Conservation (phyloP, 1,140 invertebrate genomes). For the Euwallacea fornicatus region DNA sequence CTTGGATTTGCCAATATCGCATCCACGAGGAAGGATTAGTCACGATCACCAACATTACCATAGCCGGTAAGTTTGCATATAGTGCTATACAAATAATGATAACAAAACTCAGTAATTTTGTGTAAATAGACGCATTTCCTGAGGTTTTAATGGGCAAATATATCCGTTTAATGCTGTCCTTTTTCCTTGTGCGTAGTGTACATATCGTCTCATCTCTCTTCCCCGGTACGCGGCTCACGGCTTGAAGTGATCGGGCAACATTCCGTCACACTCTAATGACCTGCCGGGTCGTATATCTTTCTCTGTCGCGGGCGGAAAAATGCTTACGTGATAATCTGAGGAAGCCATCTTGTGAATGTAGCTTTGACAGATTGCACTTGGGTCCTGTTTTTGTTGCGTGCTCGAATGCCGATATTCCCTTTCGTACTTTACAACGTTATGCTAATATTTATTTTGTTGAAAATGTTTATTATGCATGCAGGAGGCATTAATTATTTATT, state of each 20-base stretch:
- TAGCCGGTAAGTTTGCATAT: conserved; percentile 12
- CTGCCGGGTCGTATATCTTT: conserved; percentile 10
- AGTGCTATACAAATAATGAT: neutral
- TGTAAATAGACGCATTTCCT: neutral
- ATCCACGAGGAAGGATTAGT: conserved; percentile 13
- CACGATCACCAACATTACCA: conserved; percentile 4
- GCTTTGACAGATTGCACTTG: conserved; percentile 33
- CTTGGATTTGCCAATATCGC: conserved; percentile 26
- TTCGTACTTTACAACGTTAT: neutral
- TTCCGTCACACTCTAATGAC: conserved; percentile 20
- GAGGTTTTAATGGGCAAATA: neutral
- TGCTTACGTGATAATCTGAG: conserved; percentile 32
- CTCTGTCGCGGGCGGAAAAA: conserved; percentile 16
- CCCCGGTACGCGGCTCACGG: neutral
- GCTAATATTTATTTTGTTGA: neutral
- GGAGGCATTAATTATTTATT: too few relatives aligned
- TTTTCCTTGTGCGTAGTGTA: neutral
- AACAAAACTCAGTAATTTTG: neutral
- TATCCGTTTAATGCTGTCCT: neutral
- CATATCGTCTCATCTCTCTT: neutral
- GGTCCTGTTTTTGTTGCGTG: conserved; percentile 15
- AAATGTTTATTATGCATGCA: too few relatives aligned
- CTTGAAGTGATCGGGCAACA: conserved; percentile 1
- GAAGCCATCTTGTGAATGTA: conserved; percentile 36
- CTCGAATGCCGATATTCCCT: neutral